A percentile compares a stretch with the other conserved stretches of the same genome.
These are phyloP conservation scores for Strigamia transsilvanica DNA, from an alignment of 2,888 invertebrate genomes.

Conservation along the genomic window DNA sequence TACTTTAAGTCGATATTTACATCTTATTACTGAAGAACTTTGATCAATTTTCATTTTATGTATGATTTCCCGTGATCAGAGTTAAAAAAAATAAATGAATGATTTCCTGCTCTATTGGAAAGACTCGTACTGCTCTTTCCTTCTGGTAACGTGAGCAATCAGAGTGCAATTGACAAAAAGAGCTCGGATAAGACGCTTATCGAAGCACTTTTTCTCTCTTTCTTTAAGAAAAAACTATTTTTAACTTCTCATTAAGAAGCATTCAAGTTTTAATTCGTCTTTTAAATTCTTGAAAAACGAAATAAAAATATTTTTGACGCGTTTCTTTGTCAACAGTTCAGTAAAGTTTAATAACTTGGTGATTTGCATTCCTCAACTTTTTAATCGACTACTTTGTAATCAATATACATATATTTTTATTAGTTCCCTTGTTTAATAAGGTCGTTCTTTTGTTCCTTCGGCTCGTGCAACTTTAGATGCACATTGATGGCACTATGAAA, in stretches of 20 bases:
- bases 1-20: no score
- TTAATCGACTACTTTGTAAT: not conserved
- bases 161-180: not conserved
- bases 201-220: not conserved
- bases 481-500: constrained; percentile 20
- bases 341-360: not conserved
- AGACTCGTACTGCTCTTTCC: not conserved
- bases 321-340: not conserved
- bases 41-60: constrained; percentile 12
- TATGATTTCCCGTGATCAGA: not conserved
- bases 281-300: no score
- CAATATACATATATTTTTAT: not conserved
- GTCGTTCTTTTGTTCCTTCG: constrained; percentile 6
- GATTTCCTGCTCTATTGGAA: constrained; percentile 17
- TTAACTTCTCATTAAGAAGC: not conserved
- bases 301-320: not conserved
- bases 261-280: not conserved
- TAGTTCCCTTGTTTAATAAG: not conserved
- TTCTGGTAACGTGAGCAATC: not conserved
- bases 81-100: not conserved
- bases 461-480: not conserved
- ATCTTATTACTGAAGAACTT: not conserved
- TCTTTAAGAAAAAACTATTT: not conserved
- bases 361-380: no score
- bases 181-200: not conserved